A percentile compares a stretch with the other conserved stretches of the same genome.
Conservation (phyloP, 2,797 vertebrate genomes). For the Pseudomugil tenellus region DNA sequence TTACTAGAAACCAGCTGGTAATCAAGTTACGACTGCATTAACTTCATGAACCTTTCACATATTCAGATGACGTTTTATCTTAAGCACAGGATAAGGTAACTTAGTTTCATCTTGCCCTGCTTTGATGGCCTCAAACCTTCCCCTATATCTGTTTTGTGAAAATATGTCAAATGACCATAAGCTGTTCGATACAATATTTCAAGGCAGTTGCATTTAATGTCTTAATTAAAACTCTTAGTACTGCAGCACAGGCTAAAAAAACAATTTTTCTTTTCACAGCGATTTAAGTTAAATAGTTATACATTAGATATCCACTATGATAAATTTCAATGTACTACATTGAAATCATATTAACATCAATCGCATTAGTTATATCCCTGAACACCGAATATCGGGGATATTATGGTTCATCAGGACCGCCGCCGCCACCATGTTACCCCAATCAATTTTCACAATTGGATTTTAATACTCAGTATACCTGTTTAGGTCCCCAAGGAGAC, state of each 20-base stretch:
- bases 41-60: background rate
- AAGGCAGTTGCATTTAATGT: background rate
- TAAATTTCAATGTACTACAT: background rate
- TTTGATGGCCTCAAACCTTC: background rate
- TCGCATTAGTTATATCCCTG: too few relatives aligned
- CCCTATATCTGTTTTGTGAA: background rate
- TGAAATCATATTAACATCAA: too few relatives aligned
- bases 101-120: background rate
- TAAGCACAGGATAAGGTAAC: background rate
- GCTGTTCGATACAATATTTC: background rate
- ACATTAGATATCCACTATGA: slow-evolving; percentile 2
- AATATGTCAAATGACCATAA: background rate
- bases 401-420: too few relatives aligned
- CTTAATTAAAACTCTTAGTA: background rate
- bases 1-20: background rate
- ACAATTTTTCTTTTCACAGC: background rate
- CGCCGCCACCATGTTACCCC: too few relatives aligned
- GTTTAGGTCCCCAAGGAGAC: too few relatives aligned
- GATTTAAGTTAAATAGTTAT: background rate
- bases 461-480: too few relatives aligned
- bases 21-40: background rate
- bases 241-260: background rate
- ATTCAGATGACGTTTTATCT: background rate
- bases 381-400: too few relatives aligned
- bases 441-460: too few relatives aligned